phyloP scores from a whole-genome alignment of 1,140 invertebrate genomes.

The Kradibia gibbosae region DNA sequence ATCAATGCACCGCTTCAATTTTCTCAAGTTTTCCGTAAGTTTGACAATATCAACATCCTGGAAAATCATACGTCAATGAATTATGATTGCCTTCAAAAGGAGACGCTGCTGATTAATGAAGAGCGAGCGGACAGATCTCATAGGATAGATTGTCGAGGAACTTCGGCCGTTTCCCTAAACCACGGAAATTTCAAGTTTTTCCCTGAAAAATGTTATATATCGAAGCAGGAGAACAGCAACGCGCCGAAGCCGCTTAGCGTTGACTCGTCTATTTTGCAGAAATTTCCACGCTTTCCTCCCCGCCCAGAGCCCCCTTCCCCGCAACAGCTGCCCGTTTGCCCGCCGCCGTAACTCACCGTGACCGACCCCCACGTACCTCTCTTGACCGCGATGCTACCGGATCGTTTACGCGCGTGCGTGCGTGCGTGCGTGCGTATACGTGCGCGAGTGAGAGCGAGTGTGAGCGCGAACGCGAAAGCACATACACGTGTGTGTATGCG shows the following conservation, averaged over 20 bases:
- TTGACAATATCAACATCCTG: too few species aligned
- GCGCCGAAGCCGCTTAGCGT: slow-evolving; percentile 61
- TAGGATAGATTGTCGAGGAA: not conserved
- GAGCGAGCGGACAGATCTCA: not conserved
- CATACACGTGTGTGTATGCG: not conserved
- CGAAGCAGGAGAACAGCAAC: slow-evolving; percentile 69
- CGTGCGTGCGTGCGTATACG: not conserved
- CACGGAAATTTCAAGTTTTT: slow-evolving; percentile 69
- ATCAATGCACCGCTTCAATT: not conserved
- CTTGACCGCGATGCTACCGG: not conserved
- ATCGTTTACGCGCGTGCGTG: not conserved
- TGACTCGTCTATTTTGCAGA: slow-evolving; percentile 62
- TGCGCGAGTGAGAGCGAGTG: not conserved
- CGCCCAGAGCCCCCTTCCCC: not conserved
- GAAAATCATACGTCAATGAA: slow-evolving; percentile 6
- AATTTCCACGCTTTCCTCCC: slow-evolving; percentile 51
- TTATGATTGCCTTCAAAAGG: too few species aligned
- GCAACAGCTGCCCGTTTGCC: too few species aligned
- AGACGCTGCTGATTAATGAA: not conserved
- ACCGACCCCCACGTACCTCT: too few species aligned
- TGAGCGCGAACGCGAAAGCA: not conserved
- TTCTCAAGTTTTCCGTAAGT: slow-evolving; percentile 1
- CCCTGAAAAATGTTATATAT: slow-evolving; percentile 72
- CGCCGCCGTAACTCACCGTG: not conserved
- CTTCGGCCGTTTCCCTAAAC: slow-evolving; percentile 61